Percentiles rank a stretch among this genome's conserved stretches.
phyloP scores from a whole-genome alignment of 2,888 invertebrate species.

The Nomada hirtipes region DNA sequence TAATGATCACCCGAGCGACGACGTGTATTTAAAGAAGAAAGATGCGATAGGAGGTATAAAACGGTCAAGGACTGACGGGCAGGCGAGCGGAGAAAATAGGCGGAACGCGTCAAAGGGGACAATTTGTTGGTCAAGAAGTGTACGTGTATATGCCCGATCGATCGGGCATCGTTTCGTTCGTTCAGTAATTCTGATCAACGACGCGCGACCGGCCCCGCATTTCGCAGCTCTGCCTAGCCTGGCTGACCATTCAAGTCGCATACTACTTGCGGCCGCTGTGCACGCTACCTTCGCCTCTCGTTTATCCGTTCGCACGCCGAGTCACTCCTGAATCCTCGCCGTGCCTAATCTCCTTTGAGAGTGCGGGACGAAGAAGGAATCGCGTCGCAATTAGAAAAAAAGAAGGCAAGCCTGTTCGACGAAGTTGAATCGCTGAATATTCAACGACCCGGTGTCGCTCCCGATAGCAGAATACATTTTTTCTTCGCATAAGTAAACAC shows the following conservation, averaged over 20 bases:
- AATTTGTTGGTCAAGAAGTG: conserved; percentile 60
- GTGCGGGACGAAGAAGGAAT: too few species aligned
- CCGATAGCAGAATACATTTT: too few species aligned
- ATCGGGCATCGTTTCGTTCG: conserved; percentile 59
- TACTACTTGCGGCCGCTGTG: conserved; percentile 33
- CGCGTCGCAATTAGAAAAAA: background rate
- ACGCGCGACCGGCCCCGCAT: conserved; percentile 42
- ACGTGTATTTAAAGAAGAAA: conserved; percentile 65
- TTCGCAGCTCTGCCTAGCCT: conserved; percentile 31
- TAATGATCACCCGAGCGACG: conserved; percentile 48
- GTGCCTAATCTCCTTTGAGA: background rate
- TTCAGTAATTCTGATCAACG: conserved; percentile 57
- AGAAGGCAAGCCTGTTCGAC: too few species aligned
- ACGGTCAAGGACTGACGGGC: conserved; percentile 70
- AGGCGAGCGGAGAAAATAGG: conserved; percentile 69
- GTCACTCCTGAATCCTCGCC: background rate
- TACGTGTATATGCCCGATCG: conserved; percentile 45
- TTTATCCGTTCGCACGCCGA: conserved; percentile 8
- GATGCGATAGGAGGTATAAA: conserved; percentile 67
- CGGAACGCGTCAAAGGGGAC: conserved; percentile 53
- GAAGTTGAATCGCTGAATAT: too few species aligned
- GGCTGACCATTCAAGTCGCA: conserved; percentile 43
- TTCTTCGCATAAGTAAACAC: too few species aligned
- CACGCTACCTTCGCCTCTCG: background rate
- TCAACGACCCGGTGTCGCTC: too few species aligned